Percentiles rank a stretch among this genome's conserved stretches.
Conservation (phyloP, 2,113 vertebrate genomes). For the Rhea pennata region DNA sequence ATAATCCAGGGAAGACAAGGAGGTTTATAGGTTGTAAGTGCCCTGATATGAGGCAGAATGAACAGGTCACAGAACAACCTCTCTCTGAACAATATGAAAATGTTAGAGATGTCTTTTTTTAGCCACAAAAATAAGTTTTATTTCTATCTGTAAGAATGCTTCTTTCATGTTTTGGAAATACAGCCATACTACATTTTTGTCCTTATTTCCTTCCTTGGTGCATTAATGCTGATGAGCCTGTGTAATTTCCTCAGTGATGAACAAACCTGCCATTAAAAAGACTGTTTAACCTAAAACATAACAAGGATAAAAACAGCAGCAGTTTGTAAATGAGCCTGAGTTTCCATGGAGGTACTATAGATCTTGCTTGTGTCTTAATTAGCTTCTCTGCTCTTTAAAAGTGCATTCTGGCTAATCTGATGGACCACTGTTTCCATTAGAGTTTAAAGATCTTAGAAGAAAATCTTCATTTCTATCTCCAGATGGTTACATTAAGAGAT, state of each 20-base stretch:
- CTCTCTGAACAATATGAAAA: background rate
- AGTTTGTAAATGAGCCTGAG: constrained; percentile 52
- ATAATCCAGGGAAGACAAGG: background rate
- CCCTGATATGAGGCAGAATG: background rate
- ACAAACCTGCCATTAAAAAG: constrained; percentile 64
- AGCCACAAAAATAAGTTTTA: background rate
- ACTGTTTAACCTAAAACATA: constrained; percentile 66
- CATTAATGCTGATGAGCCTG: constrained; percentile 38
- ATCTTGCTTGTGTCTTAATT: constrained; percentile 50
- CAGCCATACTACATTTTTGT: background rate
- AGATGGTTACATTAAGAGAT: background rate
- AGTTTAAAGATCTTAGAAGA: background rate
- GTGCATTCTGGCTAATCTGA: constrained; percentile 4
- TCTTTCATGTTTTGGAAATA: background rate
- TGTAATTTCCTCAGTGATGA: constrained; percentile 56
- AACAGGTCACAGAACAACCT: background rate
- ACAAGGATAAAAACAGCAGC: constrained; percentile 60
- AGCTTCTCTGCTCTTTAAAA: constrained; percentile 21
- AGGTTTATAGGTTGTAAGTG: background rate
- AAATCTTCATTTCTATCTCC: background rate
- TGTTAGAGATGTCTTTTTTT: background rate
- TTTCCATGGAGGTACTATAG: constrained; percentile 65
- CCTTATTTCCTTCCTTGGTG: constrained; percentile 14
- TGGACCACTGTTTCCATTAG: background rate
- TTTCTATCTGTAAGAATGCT: background rate